Conservation (phyloP, 1,140 invertebrate genomes). For the Phymastichus coffea region DNA sequence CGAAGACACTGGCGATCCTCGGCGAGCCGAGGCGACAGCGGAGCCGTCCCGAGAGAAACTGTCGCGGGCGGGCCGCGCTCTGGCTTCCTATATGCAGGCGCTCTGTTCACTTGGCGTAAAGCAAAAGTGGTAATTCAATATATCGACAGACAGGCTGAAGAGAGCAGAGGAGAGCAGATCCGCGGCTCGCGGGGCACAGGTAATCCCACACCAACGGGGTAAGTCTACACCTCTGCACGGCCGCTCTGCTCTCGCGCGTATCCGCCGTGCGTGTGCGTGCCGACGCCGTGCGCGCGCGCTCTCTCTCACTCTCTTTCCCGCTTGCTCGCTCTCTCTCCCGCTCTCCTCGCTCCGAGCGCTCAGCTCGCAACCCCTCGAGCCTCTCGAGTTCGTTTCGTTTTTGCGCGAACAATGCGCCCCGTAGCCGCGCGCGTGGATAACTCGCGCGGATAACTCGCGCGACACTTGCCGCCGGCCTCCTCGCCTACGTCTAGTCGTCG, state of each 20-base stretch:
- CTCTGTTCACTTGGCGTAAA: conserved; percentile 58
- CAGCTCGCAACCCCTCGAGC: conserved; percentile 38
- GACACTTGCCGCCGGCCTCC: too few relatives aligned
- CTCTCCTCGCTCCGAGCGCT: conserved; percentile 33
- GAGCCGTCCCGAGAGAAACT: conserved; percentile 41
- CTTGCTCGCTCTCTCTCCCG: too few relatives aligned
- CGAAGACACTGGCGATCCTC: conserved; percentile 31
- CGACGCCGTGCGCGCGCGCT: too few relatives aligned
- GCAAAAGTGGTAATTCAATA: conserved; percentile 58
- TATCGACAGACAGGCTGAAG: conserved; percentile 37
- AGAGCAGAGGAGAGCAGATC: neutral
- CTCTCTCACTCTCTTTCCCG: too few relatives aligned
- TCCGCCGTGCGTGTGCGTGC: neutral
- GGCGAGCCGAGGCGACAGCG: too few relatives aligned
- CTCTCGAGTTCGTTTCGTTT: conserved; percentile 1
- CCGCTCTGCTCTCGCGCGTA: conserved; percentile 14
- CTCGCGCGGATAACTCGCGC: neutral
- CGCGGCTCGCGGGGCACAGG: too few relatives aligned
- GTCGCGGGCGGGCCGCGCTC: conserved; percentile 50
- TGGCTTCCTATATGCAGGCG: conserved; percentile 59
- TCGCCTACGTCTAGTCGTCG: too few relatives aligned
- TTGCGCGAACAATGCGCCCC: neutral
- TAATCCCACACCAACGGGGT: conserved; percentile 57
- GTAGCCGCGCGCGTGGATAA: neutral
- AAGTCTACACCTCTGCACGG: conserved; percentile 56